Base-by-base conservation (phyloP, 2,797 vertebrate genomes). In the Sebastes matsubarae region DNA sequence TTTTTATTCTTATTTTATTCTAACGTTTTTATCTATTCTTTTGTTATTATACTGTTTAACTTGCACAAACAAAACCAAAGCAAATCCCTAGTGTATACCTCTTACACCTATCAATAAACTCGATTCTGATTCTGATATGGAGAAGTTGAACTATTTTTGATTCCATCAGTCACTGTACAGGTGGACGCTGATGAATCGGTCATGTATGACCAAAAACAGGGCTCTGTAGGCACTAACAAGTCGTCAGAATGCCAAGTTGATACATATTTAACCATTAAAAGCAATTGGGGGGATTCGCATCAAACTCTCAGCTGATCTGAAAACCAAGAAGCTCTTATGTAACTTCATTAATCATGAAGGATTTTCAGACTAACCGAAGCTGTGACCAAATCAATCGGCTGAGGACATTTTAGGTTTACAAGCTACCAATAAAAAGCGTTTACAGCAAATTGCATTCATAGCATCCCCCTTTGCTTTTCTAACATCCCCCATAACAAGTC, bases 361-460 rank as follows among this genome's bases (percentile, higher is more conserved):
- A 50, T 46, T 36, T 75, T 22, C 30, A 42, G 16, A 13, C 55
- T 8, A 32, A 61, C n/a, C 16, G 16, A 55, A 20, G 20, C 59
- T 30, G 20, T 36, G 61, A 66, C 29, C 60, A 60, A 50, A 52
- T 29, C 12, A 29, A 25, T 57, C 14, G 3, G 12, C 27, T 8
- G 7, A 58, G 29, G 3, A n/a, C 27, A 11, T 57, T 29, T 72
- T 6, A 58, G 22, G n/a, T 77, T 75, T 73, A 76, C 55, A 34
- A 46, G 61, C 52, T 2, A 14, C 58, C 77, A 77, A 9, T 81
- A 79, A 80, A 84, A 84, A 38, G 30, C 22, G 60, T 77, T 82
- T 81, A 69, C 71, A 74, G 27, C 32, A 71, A 70, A 86, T n/a
- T 38, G 22, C 20, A 42, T 54, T 54, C 9, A 54, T 54, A 22